These are phyloP conservation scores for Griposia aprilina DNA, from an alignment of 2,888 invertebrate species.

Conservation along the genomic window DNA sequence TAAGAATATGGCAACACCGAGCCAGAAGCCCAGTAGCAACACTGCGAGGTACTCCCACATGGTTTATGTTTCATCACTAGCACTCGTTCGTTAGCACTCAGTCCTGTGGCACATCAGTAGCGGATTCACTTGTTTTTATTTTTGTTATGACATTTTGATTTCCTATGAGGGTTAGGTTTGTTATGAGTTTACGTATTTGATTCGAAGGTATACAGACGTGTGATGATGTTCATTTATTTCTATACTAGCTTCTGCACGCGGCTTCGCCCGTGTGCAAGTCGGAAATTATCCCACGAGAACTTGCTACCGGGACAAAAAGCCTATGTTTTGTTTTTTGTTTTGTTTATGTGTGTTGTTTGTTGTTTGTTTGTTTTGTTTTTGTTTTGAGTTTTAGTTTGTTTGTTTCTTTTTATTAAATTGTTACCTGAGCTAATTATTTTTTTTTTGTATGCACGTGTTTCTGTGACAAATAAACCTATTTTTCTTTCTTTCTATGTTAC, in stretches of 20 bases:
- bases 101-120: slow-evolving; percentile 58
- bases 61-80: slow-evolving; percentile 71
- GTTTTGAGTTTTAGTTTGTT: no score
- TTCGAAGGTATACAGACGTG: neutral
- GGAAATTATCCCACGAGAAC: no score
- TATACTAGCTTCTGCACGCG: neutral
- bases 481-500: no score
- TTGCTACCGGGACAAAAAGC: no score
- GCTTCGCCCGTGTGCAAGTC: no score
- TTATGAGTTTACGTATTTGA: slow-evolving; percentile 49
- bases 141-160: slow-evolving; percentile 41
- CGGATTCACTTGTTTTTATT: slow-evolving; percentile 15
- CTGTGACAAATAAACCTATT: no score
- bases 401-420: no score
- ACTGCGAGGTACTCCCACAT: slow-evolving; percentile 88
- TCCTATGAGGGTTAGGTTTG: slow-evolving; percentile 10
- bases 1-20: slow-evolving; percentile 88
- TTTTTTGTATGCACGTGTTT: no score
- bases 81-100: slow-evolving; percentile 33
- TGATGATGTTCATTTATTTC: slow-evolving; percentile 2
- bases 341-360: no score
- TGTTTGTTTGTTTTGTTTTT: no score
- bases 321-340: no score
- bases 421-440: no score
- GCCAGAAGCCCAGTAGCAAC: slow-evolving; percentile 87